Conservation (phyloP, 2,797 vertebrate genomes). For the Acanthurus tractus region DNA sequence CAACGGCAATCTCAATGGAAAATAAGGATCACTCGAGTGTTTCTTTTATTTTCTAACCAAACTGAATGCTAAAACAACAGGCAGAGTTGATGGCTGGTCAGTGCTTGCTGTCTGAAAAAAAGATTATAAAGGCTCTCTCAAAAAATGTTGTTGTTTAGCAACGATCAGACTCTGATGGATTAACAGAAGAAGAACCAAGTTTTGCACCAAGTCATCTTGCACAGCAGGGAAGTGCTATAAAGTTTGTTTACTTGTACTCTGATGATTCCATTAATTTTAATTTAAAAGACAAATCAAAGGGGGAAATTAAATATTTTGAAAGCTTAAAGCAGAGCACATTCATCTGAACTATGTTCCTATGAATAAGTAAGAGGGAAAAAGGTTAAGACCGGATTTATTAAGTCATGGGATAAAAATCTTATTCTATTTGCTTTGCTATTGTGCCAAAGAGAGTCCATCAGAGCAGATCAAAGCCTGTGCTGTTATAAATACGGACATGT, state of each 20-base stretch:
- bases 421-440: conserved; percentile 9
- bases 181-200: conserved; percentile 12
- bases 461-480: conserved; percentile 5
- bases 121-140: conserved; percentile 2
- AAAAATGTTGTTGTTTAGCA: conserved; percentile 14
- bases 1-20: neutral
- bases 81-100: conserved; percentile 23
- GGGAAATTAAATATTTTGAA: conserved; percentile 55
- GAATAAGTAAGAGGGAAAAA: conserved; percentile 59
- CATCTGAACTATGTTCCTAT: conserved; percentile 55
- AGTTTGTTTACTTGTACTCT: conserved; percentile 70
- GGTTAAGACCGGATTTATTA: conserved; percentile 34
- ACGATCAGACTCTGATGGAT: conserved; percentile 23
- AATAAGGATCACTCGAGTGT: neutral
- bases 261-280: conserved; percentile 60
- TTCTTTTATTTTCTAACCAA: conserved; percentile 24
- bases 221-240: conserved; percentile 54
- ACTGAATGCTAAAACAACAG: conserved; percentile 44
- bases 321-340: conserved; percentile 44
- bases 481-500: neutral
- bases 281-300: conserved; percentile 62
- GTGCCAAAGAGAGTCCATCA: neutral
- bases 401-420: conserved; percentile 20
- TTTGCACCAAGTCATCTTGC: conserved; percentile 24
- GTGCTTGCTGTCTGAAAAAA: neutral